phyloP scores from a whole-genome alignment of 2,888 invertebrate species.

The Sphecodes monilicornis region DNA sequence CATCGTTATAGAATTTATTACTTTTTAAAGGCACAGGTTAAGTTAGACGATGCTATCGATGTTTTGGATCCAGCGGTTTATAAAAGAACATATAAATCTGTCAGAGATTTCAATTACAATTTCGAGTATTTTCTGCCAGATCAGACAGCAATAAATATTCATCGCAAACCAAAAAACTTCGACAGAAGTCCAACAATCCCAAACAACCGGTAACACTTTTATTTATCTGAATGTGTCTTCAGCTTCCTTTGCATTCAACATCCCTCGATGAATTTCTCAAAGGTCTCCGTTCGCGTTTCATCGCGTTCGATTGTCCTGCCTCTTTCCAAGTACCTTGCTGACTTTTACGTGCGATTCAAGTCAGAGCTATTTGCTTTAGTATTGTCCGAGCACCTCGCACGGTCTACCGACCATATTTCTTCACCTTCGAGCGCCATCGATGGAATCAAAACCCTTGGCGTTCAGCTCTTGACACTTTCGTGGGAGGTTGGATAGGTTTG shows the following conservation, averaged over 20 bases:
- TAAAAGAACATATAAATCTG: too few relatives aligned
- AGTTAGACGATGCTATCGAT: too few relatives aligned
- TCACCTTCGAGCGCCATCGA: constrained; percentile 15
- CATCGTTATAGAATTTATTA: neutral
- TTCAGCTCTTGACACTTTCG: neutral
- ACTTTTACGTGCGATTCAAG: constrained; percentile 4
- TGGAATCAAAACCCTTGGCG: constrained; percentile 14
- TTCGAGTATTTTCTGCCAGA: neutral
- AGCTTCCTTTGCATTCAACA: neutral
- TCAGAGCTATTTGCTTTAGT: neutral
- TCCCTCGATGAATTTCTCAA: neutral
- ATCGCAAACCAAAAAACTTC: neutral
- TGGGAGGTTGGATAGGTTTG: neutral
- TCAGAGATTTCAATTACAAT: neutral
- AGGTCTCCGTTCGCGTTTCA: neutral
- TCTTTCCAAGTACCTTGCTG: neutral
- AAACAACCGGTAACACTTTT: neutral
- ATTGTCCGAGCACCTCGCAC: neutral
- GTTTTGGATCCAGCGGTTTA: too few relatives aligned
- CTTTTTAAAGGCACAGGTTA: too few relatives aligned
- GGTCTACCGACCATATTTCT: neutral
- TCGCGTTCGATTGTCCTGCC: constrained; percentile 7
- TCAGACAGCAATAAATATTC: neutral
- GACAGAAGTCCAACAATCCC: neutral
- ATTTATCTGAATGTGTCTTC: neutral